phyloP scores from a whole-genome alignment of 1,140 invertebrate species.

The Ips nitidus region DNA sequence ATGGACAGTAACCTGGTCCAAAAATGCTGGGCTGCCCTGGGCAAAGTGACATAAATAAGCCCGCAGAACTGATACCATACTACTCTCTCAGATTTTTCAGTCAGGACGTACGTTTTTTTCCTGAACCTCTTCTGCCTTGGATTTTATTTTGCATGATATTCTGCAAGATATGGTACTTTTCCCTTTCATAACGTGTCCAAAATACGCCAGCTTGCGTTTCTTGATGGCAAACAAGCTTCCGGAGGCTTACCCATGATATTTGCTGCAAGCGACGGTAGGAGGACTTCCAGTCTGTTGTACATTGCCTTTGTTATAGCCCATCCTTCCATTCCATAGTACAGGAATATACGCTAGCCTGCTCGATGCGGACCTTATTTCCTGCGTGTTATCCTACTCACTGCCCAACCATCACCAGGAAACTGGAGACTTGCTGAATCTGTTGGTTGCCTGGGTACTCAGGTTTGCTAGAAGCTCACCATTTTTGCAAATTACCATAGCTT shows the following conservation, averaged over 20 bases:
- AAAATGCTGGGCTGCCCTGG: too few species aligned
- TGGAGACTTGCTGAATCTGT: slow-evolving; percentile 4
- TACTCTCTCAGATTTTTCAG: too few species aligned
- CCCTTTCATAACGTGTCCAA: neutral
- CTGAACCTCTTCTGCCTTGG: too few species aligned
- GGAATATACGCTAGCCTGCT: neutral
- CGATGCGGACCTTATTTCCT: slow-evolving; percentile 1
- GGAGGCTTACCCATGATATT: neutral
- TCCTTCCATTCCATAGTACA: neutral
- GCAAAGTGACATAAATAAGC: too few species aligned
- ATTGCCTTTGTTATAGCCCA: slow-evolving; percentile 2
- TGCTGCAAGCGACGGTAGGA: neutral
- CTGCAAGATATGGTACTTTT: too few species aligned
- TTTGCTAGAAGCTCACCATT: slow-evolving; percentile 1
- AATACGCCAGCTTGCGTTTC: neutral
- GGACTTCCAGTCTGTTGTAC: neutral
- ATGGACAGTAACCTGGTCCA: too few species aligned
- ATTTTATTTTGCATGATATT: too few species aligned
- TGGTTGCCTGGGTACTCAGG: neutral
- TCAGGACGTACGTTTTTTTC: too few species aligned
- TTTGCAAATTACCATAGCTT: neutral
- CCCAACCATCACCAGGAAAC: neutral
- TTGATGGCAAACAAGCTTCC: neutral
- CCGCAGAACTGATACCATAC: too few species aligned
- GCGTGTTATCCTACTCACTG: slow-evolving; percentile 2